Evolutionary conservation across 2,888 invertebrate species (phyloP).

Genomic region (Ichneumoninae sp.): DNA sequence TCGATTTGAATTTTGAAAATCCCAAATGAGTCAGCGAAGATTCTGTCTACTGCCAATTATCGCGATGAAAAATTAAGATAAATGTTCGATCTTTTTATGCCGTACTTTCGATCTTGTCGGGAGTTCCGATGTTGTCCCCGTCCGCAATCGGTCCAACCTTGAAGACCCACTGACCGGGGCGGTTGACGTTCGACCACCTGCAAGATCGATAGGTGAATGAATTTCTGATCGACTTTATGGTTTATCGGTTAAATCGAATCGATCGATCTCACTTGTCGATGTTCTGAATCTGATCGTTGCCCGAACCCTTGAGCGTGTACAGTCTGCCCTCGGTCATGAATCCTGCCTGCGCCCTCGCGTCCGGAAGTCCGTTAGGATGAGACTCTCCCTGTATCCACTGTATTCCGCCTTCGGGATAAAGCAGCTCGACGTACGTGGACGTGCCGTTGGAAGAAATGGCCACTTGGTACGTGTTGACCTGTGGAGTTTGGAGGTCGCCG

Average conservation of each 20-base stretch:
- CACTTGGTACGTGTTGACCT: slow-evolving; percentile 95
- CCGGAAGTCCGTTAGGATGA: slow-evolving; percentile 91
- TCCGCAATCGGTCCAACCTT: slow-evolving; percentile 90
- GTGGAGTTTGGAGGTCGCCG: slow-evolving; percentile 58
- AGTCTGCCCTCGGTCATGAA: slow-evolving; percentile 93
- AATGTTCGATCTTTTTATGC: slow-evolving; percentile 15
- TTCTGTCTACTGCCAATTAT: slow-evolving; percentile 53
- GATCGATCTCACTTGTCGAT: slow-evolving; percentile 88
- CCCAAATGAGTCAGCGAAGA: neutral
- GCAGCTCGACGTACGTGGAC: slow-evolving; percentile 93
- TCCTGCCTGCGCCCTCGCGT: slow-evolving; percentile 97
- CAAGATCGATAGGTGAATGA: slow-evolving; percentile 72
- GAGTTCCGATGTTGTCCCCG: slow-evolving; percentile 88
- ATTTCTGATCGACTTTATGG: neutral
- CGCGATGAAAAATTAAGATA: neutral
- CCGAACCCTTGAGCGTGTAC: slow-evolving; percentile 93
- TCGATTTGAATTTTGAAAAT: slow-evolving; percentile 57
- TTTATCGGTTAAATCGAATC: neutral
- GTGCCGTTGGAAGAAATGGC: slow-evolving; percentile 88
- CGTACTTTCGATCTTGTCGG: slow-evolving; percentile 86
- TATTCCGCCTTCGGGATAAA: slow-evolving; percentile 95
- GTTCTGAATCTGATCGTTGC: slow-evolving; percentile 94
- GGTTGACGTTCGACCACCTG: slow-evolving; percentile 94
- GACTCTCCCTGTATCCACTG: slow-evolving; percentile 96
- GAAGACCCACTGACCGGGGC: slow-evolving; percentile 95